These are phyloP conservation scores for Intoshia linei DNA, from an alignment of 1,140 invertebrate genomes.

Conservation along the genomic window DNA sequence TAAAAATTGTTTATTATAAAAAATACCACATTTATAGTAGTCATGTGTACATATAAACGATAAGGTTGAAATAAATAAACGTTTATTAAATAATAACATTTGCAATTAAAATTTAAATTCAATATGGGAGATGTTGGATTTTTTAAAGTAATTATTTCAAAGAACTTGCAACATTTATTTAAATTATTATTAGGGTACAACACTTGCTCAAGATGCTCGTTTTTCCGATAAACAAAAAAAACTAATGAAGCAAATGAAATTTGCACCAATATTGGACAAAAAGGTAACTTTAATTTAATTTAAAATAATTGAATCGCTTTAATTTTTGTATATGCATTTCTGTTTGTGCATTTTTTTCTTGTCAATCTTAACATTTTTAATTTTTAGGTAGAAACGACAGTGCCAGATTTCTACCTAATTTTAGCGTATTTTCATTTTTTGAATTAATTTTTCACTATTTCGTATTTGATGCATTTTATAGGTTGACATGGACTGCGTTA, in stretches of 20 bases:
- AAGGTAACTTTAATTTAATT: slow-evolving; percentile 44
- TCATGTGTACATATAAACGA: too few species aligned
- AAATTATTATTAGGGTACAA: slow-evolving; percentile 41
- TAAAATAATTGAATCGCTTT: too few species aligned
- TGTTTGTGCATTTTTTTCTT: too few species aligned
- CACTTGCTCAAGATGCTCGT: slow-evolving; percentile 78
- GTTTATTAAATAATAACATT: background rate
- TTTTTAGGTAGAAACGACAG: background rate
- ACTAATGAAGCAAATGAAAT: slow-evolving; percentile 85
- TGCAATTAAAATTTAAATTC: slow-evolving; percentile 1
- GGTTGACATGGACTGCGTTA: slow-evolving; percentile 93
- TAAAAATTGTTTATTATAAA: too few species aligned
- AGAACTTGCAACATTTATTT: slow-evolving; percentile 6
- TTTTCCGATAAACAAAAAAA: slow-evolving; percentile 98
- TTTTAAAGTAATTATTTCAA: slow-evolving; percentile 10
- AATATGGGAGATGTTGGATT: slow-evolving; percentile 3
- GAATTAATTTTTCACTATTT: slow-evolving; percentile 3
- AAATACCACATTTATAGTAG: too few species aligned
- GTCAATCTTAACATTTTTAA: too few species aligned
- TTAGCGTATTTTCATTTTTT: background rate
- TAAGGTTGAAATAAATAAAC: background rate
- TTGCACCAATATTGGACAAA: slow-evolving; percentile 53
- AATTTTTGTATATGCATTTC: too few species aligned
- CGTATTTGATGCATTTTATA: slow-evolving; percentile 28
- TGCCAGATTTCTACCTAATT: background rate